These are phyloP conservation scores for Pyrrhia umbra DNA, from an alignment of 2,888 invertebrate genomes.

Conservation along the genomic window DNA sequence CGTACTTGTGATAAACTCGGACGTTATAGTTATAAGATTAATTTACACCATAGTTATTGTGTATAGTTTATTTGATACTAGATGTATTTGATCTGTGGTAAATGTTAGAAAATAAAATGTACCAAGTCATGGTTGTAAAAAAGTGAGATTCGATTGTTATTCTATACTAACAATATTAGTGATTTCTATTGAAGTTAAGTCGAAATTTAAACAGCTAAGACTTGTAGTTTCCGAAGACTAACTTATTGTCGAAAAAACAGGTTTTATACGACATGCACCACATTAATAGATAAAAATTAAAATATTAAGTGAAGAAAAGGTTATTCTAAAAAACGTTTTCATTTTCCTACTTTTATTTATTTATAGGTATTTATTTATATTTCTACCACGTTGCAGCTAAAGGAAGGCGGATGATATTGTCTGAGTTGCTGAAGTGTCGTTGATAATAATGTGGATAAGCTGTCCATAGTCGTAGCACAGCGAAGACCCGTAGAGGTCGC, in stretches of 20 bases:
- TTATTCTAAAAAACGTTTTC: slow-evolving; percentile 41
- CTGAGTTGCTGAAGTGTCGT: slow-evolving; percentile 19
- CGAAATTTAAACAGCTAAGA: no score
- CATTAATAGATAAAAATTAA: no score
- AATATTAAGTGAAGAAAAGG: slow-evolving; percentile 10
- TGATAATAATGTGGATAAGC: slow-evolving; percentile 1
- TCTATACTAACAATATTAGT: no score
- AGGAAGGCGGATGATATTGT: slow-evolving; percentile 41
- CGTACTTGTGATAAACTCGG: background rate
- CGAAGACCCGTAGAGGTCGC: slow-evolving; percentile 7
- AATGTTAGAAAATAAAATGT: background rate
- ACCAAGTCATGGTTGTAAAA: background rate
- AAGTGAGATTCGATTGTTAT: no score
- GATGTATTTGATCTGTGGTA: no score
- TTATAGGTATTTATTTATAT: slow-evolving; percentile 32
- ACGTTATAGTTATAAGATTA: background rate
- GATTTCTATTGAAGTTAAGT: no score
- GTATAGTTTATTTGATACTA: no score
- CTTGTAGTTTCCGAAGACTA: no score
- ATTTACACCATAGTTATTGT: no score
- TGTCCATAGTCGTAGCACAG: slow-evolving; percentile 6
- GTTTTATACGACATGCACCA: no score
- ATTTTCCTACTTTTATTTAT: slow-evolving; percentile 46
- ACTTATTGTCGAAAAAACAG: no score
- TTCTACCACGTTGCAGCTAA: slow-evolving; percentile 38